Evolutionary conservation across 2,113 vertebrate species (phyloP).

Genomic region (Bombycilla garrulus): DNA sequence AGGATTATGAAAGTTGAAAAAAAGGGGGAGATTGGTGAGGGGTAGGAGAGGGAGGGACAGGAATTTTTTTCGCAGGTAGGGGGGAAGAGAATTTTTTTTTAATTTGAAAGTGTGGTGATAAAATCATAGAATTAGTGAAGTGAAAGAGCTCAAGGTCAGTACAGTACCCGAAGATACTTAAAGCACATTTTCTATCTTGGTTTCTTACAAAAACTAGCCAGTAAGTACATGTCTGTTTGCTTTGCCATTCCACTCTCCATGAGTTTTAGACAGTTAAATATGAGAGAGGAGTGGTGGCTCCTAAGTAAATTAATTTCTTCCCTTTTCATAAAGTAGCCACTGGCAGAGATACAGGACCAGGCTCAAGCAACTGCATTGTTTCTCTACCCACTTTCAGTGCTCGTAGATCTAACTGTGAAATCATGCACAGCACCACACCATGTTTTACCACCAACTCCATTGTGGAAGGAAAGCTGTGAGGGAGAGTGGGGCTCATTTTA

Average conservation of each 20-base stretch:
- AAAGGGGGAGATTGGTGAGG: neutral
- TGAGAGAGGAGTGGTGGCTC: neutral
- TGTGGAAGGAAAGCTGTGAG: neutral
- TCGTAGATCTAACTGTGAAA: neutral
- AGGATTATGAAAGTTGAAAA: constrained; percentile 22
- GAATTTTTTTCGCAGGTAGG: neutral
- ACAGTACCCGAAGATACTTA: neutral
- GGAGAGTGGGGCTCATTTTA: neutral
- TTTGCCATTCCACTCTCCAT: neutral
- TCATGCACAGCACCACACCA: fast-evolving
- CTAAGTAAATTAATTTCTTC: neutral
- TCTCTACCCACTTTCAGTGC: neutral
- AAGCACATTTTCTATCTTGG: neutral
- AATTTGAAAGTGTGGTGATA: constrained; percentile 30
- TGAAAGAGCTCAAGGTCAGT: constrained; percentile 19
- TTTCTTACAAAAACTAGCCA: neutral
- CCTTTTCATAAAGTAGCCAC: neutral
- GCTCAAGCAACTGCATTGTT: neutral
- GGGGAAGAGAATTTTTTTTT: neutral
- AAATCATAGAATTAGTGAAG: constrained; percentile 48
- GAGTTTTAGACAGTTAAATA: neutral
- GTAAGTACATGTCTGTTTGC: neutral
- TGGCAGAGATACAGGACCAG: neutral
- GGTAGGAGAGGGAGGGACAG: neutral
- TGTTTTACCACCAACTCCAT: fast-evolving